Conservation (phyloP, 2,888 invertebrate genomes). For the Caenorhabditis becei region DNA sequence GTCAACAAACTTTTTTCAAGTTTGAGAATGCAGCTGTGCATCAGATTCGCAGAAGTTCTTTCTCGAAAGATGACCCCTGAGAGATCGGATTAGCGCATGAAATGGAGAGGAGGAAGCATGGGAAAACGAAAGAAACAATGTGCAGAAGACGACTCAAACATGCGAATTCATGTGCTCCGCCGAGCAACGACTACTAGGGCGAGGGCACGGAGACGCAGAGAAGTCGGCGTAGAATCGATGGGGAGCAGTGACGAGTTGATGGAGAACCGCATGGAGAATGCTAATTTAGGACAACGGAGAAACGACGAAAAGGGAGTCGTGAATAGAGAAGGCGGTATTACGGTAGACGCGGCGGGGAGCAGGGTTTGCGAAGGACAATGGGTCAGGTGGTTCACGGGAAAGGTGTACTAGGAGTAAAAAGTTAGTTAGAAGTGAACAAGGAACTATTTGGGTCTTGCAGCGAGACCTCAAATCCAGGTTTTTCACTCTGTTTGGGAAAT, state of each 20-base stretch:
- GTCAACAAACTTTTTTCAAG: slow-evolving; percentile 3
- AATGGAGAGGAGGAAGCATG: slow-evolving; percentile 9
- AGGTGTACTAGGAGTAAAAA: too few relatives aligned
- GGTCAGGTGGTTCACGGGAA: too few relatives aligned
- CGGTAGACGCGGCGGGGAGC: too few relatives aligned
- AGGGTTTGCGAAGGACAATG: too few relatives aligned
- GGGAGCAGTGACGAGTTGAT: slow-evolving; percentile 39
- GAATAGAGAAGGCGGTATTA: neutral
- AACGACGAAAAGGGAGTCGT: neutral
- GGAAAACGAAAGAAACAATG: slow-evolving; percentile 19
- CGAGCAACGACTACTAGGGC: slow-evolving; percentile 46
- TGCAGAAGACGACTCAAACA: slow-evolving; percentile 16
- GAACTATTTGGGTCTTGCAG: too few relatives aligned
- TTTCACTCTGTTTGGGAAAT: too few relatives aligned
- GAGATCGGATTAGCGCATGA: slow-evolving; percentile 42
- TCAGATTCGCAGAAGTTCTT: neutral
- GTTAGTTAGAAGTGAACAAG: too few relatives aligned
- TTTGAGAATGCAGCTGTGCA: neutral
- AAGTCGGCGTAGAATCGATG: slow-evolving; percentile 32
- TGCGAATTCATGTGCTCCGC: slow-evolving; percentile 42
- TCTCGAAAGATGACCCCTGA: slow-evolving; percentile 17
- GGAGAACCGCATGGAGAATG: slow-evolving; percentile 18
- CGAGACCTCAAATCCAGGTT: too few relatives aligned
- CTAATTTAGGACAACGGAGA: slow-evolving; percentile 30
- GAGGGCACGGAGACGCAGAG: slow-evolving; percentile 28